Evolutionary conservation across 1,140 invertebrate species (phyloP), one percentile per base, ranked within the genome.

Genomic region (Drosophila equinoxialis): DNA sequence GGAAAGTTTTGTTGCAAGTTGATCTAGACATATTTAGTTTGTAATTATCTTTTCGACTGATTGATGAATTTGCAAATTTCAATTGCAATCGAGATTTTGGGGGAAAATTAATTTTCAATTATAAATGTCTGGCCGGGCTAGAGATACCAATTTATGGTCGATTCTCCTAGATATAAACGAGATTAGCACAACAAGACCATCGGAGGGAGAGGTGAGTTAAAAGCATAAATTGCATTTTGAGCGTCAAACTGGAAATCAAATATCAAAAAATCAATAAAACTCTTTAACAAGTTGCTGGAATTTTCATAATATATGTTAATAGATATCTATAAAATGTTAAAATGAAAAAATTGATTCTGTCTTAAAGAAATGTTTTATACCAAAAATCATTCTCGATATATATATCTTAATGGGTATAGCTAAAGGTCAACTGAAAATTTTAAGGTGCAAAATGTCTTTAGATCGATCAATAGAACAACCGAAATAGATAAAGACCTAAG

Each of bases 91-190:
- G 69, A 57, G 72, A 75, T 68, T 68, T 13, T 4, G 37, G 37
- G 45, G 17, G 66, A 39, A 61, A 69, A 76, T 76, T 76, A 76
- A 76, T 76, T 60, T 70, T 60, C 73, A 76, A 76, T 76, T 64
- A 64, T 69, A 55, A 69, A 37, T 37, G 65, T 76, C 65, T 64
- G 42, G 60, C 13, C 23, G 6, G 35, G n/a, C 13, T 33, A 65
- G 71, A 54, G 45, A n/a, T 13, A 20, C 1, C 41, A 7, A 60
- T 69, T 59, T 33, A 13, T 30, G 59, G 41, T 45, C 14, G 57
- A 41, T 37, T 35, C 26, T 57, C 17, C 20, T 42, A 6, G 11
- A 45, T 3, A 20, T 8, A 51, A 14, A 51, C 45, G 45, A 51
- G 17, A 51, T 51, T 51, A 51, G 45, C 45, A 51, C 6, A 51